phyloP scores from a whole-genome alignment of 2,888 invertebrate species.

The Hydrotaea diabolus region DNA sequence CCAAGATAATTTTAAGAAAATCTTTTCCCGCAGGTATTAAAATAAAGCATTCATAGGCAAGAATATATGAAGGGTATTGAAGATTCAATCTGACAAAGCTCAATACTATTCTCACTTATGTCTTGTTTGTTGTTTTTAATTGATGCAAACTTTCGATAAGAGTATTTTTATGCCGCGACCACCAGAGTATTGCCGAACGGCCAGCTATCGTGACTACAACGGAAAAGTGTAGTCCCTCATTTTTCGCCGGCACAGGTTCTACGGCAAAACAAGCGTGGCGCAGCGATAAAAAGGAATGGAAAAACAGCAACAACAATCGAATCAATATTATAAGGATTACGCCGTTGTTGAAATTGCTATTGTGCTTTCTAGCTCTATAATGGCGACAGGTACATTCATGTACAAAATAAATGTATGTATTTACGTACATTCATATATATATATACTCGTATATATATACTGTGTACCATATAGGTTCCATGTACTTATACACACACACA shows the following conservation, averaged over 20 bases:
- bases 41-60: too few species aligned
- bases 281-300: not conserved
- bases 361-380: not conserved
- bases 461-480: too few species aligned
- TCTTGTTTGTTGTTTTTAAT: not conserved
- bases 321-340: slow-evolving; percentile 1
- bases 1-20: too few species aligned
- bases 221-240: not conserved
- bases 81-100: not conserved
- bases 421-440: not conserved
- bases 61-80: too few species aligned
- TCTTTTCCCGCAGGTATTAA: too few species aligned
- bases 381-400: slow-evolving; percentile 9
- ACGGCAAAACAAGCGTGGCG: not conserved
- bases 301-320: not conserved
- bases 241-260: not conserved
- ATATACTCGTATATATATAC: not conserved
- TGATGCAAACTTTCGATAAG: slow-evolving; percentile 62
- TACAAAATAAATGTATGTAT: not conserved
- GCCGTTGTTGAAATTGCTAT: not conserved
- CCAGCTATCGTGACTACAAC: too few species aligned
- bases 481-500: too few species aligned
- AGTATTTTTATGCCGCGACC: too few species aligned
- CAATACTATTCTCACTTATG: not conserved
- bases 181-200: too few species aligned